These are phyloP conservation scores for Cyaniris semiargus DNA, from an alignment of 2,888 invertebrate genomes.

Conservation along the genomic window DNA sequence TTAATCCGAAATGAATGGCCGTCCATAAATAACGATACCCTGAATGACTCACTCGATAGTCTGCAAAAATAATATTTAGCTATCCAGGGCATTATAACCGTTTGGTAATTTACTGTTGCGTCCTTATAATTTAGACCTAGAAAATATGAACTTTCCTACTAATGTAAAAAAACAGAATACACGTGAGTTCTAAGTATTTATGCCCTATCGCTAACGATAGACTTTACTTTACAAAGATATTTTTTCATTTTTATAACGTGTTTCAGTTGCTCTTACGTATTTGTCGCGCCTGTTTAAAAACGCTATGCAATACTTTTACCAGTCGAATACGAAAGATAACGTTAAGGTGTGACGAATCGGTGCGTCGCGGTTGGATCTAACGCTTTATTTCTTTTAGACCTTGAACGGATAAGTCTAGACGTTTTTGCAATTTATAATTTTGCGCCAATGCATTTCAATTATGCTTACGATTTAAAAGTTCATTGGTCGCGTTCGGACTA, in stretches of 20 bases:
- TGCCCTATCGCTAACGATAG: no score
- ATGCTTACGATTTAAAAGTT: constrained; percentile 67
- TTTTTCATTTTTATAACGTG: background rate
- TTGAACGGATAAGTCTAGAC: constrained; percentile 73
- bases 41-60: background rate
- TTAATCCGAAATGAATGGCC: background rate
- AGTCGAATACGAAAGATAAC: constrained; percentile 36
- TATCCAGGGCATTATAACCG: background rate
- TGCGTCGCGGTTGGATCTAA: constrained; percentile 52
- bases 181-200: no score
- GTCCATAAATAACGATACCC: constrained; percentile 9
- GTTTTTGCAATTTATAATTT: constrained; percentile 69
- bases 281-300: background rate
- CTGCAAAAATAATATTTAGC: background rate
- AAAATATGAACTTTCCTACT: no score
- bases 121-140: no score
- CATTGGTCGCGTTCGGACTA: constrained; percentile 60
- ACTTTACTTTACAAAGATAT: background rate
- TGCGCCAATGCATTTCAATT: constrained; percentile 73
- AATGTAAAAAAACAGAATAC: no score
- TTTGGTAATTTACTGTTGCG: no score
- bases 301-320: background rate
- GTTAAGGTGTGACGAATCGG: constrained; percentile 62
- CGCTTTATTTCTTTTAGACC: constrained; percentile 56
- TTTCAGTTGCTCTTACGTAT: background rate